Evolutionary conservation across 2,113 vertebrate genomes (phyloP).

Genomic region (Ophiodon elongatus): DNA sequence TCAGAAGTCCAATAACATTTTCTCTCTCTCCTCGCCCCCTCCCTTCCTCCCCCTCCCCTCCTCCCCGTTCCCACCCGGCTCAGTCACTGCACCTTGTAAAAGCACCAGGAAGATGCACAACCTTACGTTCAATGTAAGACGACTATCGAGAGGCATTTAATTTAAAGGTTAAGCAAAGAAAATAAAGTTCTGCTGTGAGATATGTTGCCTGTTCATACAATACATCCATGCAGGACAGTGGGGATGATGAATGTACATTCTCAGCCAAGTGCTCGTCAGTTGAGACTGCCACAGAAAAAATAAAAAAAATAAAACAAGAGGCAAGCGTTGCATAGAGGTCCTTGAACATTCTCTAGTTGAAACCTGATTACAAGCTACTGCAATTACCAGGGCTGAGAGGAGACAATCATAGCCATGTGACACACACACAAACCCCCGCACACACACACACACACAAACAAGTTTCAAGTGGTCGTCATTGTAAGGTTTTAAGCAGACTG

Average conservation of each 20-base stretch:
- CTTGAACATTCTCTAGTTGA: conserved; percentile 65
- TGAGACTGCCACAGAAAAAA: conserved; percentile 67
- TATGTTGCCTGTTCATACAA: conserved; percentile 41
- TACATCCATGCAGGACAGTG: conserved; percentile 54
- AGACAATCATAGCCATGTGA: conserved; percentile 23
- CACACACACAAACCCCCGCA: conserved; percentile 1
- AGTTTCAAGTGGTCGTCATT: conserved; percentile 28
- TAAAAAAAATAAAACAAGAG: conserved; percentile 66
- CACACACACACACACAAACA: neutral
- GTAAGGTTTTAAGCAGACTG: conserved; percentile 3
- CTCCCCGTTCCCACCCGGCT: conserved; percentile 17
- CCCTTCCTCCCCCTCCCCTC: no score
- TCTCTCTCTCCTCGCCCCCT: no score
- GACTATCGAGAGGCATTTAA: neutral
- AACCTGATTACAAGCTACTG: conserved; percentile 66
- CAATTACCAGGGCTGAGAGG: conserved; percentile 32
- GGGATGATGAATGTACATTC: conserved; percentile 65
- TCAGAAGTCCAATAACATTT: conserved; percentile 12
- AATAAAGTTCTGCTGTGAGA: conserved; percentile 35
- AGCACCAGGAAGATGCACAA: conserved; percentile 8
- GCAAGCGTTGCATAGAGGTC: conserved; percentile 81
- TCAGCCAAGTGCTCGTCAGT: conserved; percentile 67
- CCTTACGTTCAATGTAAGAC: conserved; percentile 1
- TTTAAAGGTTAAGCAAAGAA: conserved; percentile 2
- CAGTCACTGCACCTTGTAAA: conserved; percentile 25